These are phyloP conservation scores for Mus spicilegus DNA, from an alignment of 2,113 vertebrate genomes.

Conservation along the genomic window DNA sequence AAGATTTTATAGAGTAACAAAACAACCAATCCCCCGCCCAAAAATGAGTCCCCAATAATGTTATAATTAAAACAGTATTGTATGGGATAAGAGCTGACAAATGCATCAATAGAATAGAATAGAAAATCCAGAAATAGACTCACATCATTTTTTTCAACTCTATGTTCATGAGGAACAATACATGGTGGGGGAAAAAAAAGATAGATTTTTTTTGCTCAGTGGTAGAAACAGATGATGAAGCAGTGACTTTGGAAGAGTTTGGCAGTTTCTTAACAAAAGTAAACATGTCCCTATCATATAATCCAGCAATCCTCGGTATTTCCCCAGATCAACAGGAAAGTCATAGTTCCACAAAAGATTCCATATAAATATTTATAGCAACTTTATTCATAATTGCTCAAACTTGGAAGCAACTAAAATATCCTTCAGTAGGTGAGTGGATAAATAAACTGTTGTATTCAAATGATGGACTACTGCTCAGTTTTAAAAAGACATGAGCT, in stretches of 20 bases:
- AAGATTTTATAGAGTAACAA: neutral
- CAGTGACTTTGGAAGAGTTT: neutral
- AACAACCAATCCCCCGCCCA: neutral
- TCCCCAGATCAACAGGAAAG: neutral
- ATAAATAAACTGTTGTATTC: neutral
- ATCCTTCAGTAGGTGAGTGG: neutral
- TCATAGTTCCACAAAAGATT: neutral
- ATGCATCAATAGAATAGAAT: neutral
- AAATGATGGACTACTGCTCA: neutral
- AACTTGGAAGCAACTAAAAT: neutral
- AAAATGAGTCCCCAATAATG: neutral
- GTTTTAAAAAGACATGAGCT: neutral
- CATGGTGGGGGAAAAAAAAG: neutral
- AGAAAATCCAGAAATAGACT: neutral
- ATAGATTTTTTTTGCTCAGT: neutral
- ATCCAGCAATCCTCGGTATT: neutral
- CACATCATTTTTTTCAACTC: neutral
- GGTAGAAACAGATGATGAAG: neutral
- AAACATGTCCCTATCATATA: neutral
- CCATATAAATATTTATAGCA: neutral
- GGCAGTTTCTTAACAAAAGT: neutral
- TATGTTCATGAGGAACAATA: neutral
- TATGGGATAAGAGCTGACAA: neutral
- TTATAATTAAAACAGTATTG: neutral
- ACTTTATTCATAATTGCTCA: conserved; percentile 11